These are phyloP conservation scores for Drosophila tani DNA, from an alignment of 1,140 invertebrate genomes.

Conservation along the genomic window DNA sequence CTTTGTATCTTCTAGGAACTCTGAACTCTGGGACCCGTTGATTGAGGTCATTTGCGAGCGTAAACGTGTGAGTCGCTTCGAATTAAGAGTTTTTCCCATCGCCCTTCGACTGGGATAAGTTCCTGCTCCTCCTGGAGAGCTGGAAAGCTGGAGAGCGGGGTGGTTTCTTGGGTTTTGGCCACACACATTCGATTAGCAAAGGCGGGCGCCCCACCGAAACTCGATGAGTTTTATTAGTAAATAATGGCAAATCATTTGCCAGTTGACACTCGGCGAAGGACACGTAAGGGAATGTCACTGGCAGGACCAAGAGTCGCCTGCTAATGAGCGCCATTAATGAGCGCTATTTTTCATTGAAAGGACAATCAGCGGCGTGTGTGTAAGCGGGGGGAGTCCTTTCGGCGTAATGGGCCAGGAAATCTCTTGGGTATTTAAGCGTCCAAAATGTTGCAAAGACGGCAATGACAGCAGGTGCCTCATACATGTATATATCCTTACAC, in stretches of 20 bases:
- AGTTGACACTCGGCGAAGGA: slow-evolving; percentile 78
- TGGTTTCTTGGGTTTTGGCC: background rate
- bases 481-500: slow-evolving; percentile 1
- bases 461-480: slow-evolving; percentile 66
- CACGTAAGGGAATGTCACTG: slow-evolving; percentile 33
- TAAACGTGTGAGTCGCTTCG: slow-evolving; percentile 70
- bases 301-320: slow-evolving; percentile 33
- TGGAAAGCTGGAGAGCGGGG: background rate
- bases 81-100: slow-evolving; percentile 52
- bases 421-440: slow-evolving; percentile 74
- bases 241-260: slow-evolving; percentile 84
- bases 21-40: slow-evolving; percentile 24
- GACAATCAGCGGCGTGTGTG: slow-evolving; percentile 64
- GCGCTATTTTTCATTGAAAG: slow-evolving; percentile 79
- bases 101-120: slow-evolving; percentile 19
- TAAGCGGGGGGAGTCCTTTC: background rate
- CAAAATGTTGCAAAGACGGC: slow-evolving; percentile 63
- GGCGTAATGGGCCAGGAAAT: slow-evolving; percentile 23
- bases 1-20: background rate
- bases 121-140: slow-evolving; percentile 6
- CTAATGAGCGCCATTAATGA: slow-evolving; percentile 84
- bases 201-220: slow-evolving; percentile 37
- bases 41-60: slow-evolving; percentile 70
- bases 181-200: slow-evolving; percentile 70
- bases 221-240: slow-evolving; percentile 84